Percentiles rank a stretch among this genome's conserved stretches.
Evolutionary conservation across 2,797 vertebrate genomes (phyloP).

Genomic region (Heterohyrax brucei): DNA sequence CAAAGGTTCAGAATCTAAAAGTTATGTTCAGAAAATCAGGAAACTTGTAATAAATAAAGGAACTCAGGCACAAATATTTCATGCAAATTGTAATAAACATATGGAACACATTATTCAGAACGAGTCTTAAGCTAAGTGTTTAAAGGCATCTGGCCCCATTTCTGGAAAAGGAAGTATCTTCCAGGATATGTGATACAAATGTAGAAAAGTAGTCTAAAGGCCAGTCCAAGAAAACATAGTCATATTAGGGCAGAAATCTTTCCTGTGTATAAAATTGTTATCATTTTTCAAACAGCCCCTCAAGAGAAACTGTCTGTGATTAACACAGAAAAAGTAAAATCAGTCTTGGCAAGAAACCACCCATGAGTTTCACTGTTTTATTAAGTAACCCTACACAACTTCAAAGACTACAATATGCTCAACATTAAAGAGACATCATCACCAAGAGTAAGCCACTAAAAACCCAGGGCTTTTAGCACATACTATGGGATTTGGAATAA

Average conservation of each 20-base stretch:
- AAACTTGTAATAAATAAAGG: conserved; percentile 72
- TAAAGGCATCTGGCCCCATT: conserved; percentile 65
- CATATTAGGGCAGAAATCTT: conserved; percentile 51
- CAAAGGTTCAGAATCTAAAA: conserved; percentile 82
- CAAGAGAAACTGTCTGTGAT: conserved; percentile 47
- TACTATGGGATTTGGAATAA: not conserved
- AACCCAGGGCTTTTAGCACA: not conserved
- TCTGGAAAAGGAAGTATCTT: conserved; percentile 72
- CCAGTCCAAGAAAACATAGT: conserved; percentile 28
- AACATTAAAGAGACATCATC: not conserved
- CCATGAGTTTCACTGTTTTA: conserved; percentile 28
- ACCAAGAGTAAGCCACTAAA: not conserved
- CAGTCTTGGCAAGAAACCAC: conserved; percentile 32
- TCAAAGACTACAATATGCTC: conserved; percentile 10
- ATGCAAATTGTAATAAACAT: conserved; percentile 77
- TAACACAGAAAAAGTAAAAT: conserved; percentile 65
- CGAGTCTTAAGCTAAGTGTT: conserved; percentile 67
- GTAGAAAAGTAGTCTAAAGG: conserved; percentile 23
- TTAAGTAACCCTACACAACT: conserved; percentile 4
- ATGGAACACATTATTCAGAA: conserved; percentile 75
- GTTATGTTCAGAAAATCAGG: conserved; percentile 77
- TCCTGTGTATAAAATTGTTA: conserved; percentile 64
- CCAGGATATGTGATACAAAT: conserved; percentile 59
- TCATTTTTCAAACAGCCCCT: conserved; percentile 54
- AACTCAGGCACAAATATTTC: conserved; percentile 21